These are phyloP conservation scores for Synanthedon andrenaeformis DNA, from an alignment of 2,888 invertebrate genomes.

Conservation along the genomic window DNA sequence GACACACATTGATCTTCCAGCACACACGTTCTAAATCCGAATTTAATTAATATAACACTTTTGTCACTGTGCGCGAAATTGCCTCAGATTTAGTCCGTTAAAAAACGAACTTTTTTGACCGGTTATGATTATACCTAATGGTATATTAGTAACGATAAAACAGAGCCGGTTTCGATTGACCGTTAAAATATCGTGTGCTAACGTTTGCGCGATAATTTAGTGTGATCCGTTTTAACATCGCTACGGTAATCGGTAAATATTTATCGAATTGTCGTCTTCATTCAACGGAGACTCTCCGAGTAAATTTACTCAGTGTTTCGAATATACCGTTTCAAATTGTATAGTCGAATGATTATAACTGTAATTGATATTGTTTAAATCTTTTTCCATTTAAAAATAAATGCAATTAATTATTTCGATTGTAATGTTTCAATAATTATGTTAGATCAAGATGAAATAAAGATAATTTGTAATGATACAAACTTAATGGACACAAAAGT, in stretches of 20 bases:
- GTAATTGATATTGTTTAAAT: no score
- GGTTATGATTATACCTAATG: not conserved
- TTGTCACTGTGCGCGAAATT: not conserved
- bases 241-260: not conserved
- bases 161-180: constrained; percentile 37
- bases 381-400: no score
- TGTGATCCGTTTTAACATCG: constrained; percentile 22
- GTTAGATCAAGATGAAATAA: no score
- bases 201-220: constrained; percentile 30
- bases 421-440: no score
- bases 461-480: no score
- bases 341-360: no score
- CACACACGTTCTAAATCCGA: not conserved
- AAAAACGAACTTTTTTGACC: constrained; percentile 1
- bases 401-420: no score
- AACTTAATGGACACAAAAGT: no score
- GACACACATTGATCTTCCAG: constrained; percentile 16
- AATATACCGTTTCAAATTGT: not conserved
- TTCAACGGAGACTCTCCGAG: not conserved
- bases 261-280: not conserved
- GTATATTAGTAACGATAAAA: not conserved
- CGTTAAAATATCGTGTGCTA: constrained; percentile 46
- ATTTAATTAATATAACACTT: not conserved
- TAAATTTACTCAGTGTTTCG: not conserved
- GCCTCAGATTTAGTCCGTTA: not conserved